Evolutionary conservation across 2,888 invertebrate genomes (phyloP), one percentile per base, ranked within the genome.

Genomic region (Temnothorax rugatulus): DNA sequence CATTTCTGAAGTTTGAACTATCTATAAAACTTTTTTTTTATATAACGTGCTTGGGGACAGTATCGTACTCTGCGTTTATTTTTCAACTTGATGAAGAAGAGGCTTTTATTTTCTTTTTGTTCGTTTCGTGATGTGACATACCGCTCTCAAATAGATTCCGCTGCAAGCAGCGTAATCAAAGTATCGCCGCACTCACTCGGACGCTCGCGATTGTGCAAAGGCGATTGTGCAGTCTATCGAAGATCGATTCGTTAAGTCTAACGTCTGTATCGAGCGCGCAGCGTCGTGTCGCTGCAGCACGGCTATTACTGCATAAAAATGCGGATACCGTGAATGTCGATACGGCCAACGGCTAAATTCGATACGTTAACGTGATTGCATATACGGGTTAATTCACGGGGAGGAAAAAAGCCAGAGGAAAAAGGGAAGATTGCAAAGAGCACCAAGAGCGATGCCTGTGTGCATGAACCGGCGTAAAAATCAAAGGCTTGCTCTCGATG

Each of bases 341-440:
- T 69, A 64, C 68, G 18, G 73, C 76, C 61, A 69, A 68, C 61
- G 66, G 89, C 68, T 86, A 89, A 87, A 90, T 86, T 90, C 90
- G 84, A 86, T 88, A 86, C 86, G 89, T 75, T 90, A 87, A 90
- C 83, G 87, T 86, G 84, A 90, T 87, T 84, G 85, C 85, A 84
- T 86, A 79, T 84, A 73, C 81, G 84, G 79, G 86, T 86, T 90
- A 88, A 88, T 88, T 83, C 83, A 77, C 83, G 86, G 68, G 52
- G 82, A 83, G 85, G 15, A 76, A 73, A 83, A 85, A 84, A 83
- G 21, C 21, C 59, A 25, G 64, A 52, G 82, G 54, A 29, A 76
- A 76, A 61, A 82, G 68, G 52, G 41, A 79, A 15, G 38, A 63
- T 68, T 76, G 87, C 76, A 81, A 84, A 87, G 86, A 69, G 68